Conservation (phyloP, 2,888 invertebrate species). For the Disparrhopalites patrizii region DNA sequence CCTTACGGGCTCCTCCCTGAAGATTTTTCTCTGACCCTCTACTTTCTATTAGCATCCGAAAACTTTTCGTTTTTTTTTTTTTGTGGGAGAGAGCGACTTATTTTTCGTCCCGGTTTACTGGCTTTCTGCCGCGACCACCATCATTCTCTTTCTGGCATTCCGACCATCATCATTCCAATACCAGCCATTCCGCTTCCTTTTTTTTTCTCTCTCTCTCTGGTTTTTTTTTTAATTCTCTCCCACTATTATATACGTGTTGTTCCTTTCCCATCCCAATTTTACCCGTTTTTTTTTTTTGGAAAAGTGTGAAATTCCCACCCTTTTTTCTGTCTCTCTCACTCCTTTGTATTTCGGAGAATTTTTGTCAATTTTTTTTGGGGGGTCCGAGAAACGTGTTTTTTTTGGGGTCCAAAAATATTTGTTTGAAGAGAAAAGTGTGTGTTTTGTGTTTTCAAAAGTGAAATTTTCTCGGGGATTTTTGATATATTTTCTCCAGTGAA, state of each 20-base stretch:
- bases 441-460: too few species aligned
- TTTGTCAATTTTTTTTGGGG: too few species aligned
- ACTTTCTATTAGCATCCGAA: slow-evolving; percentile 13
- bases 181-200: slow-evolving; percentile 14
- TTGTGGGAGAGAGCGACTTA: too few species aligned
- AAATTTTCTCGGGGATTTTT: too few species aligned
- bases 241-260: not conserved
- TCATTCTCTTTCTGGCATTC: slow-evolving; percentile 3
- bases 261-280: not conserved
- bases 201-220: not conserved
- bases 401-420: too few species aligned
- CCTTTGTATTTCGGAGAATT: too few species aligned
- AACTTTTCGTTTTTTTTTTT: too few species aligned
- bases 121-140: slow-evolving; percentile 15
- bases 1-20: slow-evolving; percentile 18
- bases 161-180: slow-evolving; percentile 13
- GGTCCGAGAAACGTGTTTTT: too few species aligned
- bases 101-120: slow-evolving; percentile 14
- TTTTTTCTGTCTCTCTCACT: too few species aligned
- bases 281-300: not conserved
- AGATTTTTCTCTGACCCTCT: slow-evolving; percentile 13
- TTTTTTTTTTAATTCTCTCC: too few species aligned
- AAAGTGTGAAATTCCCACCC: not conserved
- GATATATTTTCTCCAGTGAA: too few species aligned
- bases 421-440: too few species aligned